Percentiles rank a stretch among this genome's conserved stretches.
These are phyloP conservation scores for Lepidotrigona ventralis DNA, from an alignment of 1,140 invertebrate species.

Conservation along the genomic window DNA sequence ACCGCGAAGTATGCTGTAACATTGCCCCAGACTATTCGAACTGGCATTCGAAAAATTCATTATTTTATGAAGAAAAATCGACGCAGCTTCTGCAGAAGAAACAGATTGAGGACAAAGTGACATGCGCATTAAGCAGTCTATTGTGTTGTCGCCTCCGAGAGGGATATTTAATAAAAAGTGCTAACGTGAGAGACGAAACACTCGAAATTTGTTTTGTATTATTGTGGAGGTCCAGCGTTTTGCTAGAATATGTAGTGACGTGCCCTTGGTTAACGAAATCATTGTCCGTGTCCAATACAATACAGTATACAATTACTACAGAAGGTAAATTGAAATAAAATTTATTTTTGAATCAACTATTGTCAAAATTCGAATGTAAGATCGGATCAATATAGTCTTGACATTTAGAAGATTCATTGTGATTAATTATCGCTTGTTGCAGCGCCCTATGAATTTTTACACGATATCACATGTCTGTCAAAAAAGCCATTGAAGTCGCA, in stretches of 20 bases:
- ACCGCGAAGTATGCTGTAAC: conserved; percentile 74
- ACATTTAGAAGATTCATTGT: no score
- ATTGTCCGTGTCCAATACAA: conserved; percentile 76
- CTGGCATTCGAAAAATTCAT: conserved; percentile 81
- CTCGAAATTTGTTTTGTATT: conserved; percentile 86
- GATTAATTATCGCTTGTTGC: conserved; percentile 53
- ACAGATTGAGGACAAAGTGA: conserved; percentile 84
- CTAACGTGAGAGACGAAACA: conserved; percentile 81
- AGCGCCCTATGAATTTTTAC: conserved; percentile 90
- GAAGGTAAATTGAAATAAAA: conserved; percentile 79
- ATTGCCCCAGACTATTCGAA: conserved; percentile 67
- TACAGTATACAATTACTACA: conserved; percentile 82
- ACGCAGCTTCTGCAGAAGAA: conserved; percentile 84
- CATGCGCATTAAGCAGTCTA: conserved; percentile 84
- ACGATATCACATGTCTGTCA: conserved; percentile 87
- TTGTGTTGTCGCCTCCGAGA: conserved; percentile 89
- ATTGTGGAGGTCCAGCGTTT: conserved; percentile 88
- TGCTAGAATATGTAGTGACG: conserved; percentile 85
- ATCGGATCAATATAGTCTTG: no score
- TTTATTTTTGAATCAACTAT: neutral
- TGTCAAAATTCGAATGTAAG: no score
- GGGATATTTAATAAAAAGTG: conserved; percentile 88
- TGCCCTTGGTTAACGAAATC: conserved; percentile 83
- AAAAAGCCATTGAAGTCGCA: conserved; percentile 86
- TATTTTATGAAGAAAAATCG: conserved; percentile 81